Evolutionary conservation across 2,888 invertebrate genomes (phyloP).

Genomic region (Hanleya hanleyi): DNA sequence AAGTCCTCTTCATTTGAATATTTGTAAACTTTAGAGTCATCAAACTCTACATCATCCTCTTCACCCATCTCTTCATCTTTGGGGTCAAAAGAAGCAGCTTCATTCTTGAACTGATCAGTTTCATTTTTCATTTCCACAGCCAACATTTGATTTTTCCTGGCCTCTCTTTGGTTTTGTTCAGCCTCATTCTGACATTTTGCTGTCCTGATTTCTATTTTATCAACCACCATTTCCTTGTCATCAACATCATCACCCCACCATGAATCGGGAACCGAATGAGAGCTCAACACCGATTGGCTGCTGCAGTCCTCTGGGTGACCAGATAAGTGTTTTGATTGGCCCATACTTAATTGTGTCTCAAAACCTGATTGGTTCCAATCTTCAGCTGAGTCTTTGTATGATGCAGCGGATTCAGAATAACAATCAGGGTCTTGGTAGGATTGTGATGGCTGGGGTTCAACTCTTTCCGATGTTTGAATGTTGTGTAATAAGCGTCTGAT

Average conservation of each 20-base stretch:
- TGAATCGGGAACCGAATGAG: background rate
- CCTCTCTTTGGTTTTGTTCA: background rate
- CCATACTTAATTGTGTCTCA: too few species aligned
- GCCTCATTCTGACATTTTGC: background rate
- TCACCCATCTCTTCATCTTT: background rate
- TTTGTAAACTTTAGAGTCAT: background rate
- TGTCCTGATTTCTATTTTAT: background rate
- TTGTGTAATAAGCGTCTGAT: conserved; percentile 53
- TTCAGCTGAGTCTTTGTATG: too few species aligned
- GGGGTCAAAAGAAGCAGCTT: too few species aligned
- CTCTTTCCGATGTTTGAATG: conserved; percentile 43
- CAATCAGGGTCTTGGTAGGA: conserved; percentile 20
- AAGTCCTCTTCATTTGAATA: background rate
- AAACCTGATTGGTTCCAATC: too few species aligned
- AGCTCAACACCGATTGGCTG: too few species aligned
- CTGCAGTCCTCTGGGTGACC: background rate
- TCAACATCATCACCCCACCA: conserved; percentile 4
- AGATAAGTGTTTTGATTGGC: too few species aligned
- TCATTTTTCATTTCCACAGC: background rate
- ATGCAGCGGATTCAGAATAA: background rate
- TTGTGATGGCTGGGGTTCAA: conserved; percentile 21
- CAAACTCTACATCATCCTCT: background rate
- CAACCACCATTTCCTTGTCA: background rate
- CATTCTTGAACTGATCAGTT: background rate
- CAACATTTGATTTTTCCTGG: background rate